Evolutionary conservation across 1,140 invertebrate species (phyloP), one percentile per base, ranked within the genome.

Genomic region (Proctacanthus coquilletti): DNA sequence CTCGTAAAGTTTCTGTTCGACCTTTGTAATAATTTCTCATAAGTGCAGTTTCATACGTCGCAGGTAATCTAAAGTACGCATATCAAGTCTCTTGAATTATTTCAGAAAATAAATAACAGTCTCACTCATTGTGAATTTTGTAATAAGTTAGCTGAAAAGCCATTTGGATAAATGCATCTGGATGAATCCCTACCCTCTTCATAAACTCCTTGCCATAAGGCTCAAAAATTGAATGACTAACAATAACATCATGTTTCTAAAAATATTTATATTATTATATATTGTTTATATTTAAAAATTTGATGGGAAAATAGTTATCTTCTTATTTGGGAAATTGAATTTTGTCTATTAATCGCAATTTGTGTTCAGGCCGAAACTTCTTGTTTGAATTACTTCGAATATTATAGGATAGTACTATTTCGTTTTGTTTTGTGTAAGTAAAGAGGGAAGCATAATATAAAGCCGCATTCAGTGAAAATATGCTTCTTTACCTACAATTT

Each of bases 101-200:
- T n/a, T 27, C 9, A 27, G 25, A 27, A 9, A 9, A 9, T 9
- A n/a, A 27, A 27, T 9, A n/a, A 9, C 25, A 27, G 25, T n/a
- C 35, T 39, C 39, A 42, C 41, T 42, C 38, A 11, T 36, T 27
- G n/a, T 42, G 33, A 20, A 42, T 30, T 40, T 38, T 60, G 42
- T 65, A 72, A 49, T 74, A 79, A 6, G 72, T 63, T 42, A 74
- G 60, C 45, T 80, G 77, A 34, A 80, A 49, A 2, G 70, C 63
- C 43, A 77, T 61, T 56, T 80, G 77, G 13, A 75, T 58, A 52
- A 69, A 72, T 3, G 72, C 65, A 51, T 77, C 74, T 10, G 74
- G 74, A 49, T 75, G 71, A 20, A 74, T 41, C 21, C 61, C 56
- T 18, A 59, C 47, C 3, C 30, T 45, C 37, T 63, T 64, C 31